Conservation (phyloP, 2,797 vertebrate species). For the Stomatorhinus walkeri region DNA sequence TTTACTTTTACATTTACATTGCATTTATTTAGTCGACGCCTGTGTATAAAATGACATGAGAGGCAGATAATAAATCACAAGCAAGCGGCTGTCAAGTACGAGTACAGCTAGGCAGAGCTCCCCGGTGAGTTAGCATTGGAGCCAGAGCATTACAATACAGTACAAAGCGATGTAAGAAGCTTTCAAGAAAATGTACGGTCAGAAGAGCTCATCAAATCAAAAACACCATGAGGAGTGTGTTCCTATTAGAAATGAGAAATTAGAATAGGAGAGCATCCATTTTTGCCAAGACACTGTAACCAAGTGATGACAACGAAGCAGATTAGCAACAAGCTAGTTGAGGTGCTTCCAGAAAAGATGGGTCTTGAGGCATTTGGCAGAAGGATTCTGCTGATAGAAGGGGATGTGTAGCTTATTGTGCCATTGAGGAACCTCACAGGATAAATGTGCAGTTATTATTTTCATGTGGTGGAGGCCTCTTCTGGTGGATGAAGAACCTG, state of each 20-base stretch:
- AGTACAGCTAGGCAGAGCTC: not conserved
- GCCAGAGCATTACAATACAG: not conserved
- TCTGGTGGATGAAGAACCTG: not conserved
- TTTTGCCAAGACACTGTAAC: not conserved
- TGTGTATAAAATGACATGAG: not conserved
- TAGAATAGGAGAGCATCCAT: not conserved
- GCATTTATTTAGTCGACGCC: not conserved
- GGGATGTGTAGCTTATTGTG: not conserved
- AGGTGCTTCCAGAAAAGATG: not conserved
- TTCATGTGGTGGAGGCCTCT: not conserved
- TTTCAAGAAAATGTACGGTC: not conserved
- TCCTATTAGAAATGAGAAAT: not conserved
- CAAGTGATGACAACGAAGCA: not conserved
- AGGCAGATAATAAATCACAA: not conserved
- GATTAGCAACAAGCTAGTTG: not conserved
- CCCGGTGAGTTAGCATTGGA: not conserved
- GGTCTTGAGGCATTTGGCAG: not conserved
- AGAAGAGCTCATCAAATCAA: not conserved
- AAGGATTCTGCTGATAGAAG: not conserved
- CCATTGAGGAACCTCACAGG: not conserved
- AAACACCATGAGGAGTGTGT: not conserved
- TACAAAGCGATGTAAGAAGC: not conserved
- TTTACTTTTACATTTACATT: not conserved
- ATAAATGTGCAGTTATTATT: not conserved
- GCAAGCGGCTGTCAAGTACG: not conserved